Evolutionary conservation across 2,888 invertebrate species (phyloP).

Genomic region (Lasioglossum figueresi): DNA sequence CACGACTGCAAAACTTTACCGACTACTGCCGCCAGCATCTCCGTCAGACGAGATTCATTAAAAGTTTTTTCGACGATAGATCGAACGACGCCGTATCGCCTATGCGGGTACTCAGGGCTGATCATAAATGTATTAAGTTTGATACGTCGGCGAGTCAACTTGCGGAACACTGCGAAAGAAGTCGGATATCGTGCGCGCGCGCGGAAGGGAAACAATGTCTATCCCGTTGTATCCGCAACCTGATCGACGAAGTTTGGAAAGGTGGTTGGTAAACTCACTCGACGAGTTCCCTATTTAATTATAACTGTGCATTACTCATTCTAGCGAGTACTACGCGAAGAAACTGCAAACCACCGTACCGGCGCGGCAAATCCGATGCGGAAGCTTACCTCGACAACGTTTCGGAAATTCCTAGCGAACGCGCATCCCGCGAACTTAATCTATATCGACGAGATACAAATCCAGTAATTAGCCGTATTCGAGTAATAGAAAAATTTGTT

Average conservation of each 20-base stretch:
- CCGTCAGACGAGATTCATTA: neutral
- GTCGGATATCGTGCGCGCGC: neutral
- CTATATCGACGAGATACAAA: neutral
- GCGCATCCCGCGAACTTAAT: conserved; percentile 39
- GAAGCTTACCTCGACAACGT: conserved; percentile 43
- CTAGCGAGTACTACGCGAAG: conserved; percentile 22
- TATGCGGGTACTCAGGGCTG: neutral
- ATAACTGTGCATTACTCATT: conserved; percentile 57
- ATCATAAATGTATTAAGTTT: conserved; percentile 16
- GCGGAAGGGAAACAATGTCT: neutral
- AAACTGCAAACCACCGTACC: conserved; percentile 21
- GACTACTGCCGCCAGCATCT: neutral
- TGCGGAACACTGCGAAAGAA: conserved; percentile 20
- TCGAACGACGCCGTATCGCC: neutral
- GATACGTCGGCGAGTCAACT: conserved; percentile 2
- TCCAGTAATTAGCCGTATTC: neutral
- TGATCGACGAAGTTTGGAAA: conserved; percentile 55
- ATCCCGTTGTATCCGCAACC: conserved; percentile 15
- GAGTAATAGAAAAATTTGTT: neutral
- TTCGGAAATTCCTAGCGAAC: conserved; percentile 52
- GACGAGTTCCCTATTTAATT: conserved; percentile 66
- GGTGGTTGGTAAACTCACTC: conserved; percentile 40
- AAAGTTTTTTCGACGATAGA: neutral
- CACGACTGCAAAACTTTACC: neutral
- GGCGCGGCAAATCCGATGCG: conserved; percentile 8